Conservation (phyloP, 2,888 invertebrate genomes). For the Ormyrus nitidulus region DNA sequence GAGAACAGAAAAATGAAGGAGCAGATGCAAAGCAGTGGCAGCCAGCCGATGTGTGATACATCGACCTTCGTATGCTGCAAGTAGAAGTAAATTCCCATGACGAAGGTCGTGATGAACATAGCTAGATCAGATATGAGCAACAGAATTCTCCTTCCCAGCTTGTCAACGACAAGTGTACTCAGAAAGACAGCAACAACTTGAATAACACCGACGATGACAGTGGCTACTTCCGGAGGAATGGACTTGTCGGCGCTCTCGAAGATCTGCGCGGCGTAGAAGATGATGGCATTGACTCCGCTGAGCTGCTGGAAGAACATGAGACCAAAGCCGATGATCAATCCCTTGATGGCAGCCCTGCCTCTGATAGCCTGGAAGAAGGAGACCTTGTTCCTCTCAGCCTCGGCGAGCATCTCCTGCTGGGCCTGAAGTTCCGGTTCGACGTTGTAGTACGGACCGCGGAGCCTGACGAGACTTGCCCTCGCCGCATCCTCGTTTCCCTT, state of each 20-base stretch:
- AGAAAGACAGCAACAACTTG: constrained; percentile 87
- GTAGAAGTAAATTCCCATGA: constrained; percentile 85
- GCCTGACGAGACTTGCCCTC: constrained; percentile 81
- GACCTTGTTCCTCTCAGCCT: constrained; percentile 77
- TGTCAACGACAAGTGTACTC: constrained; percentile 88
- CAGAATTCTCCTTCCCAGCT: constrained; percentile 86
- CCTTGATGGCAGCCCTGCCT: constrained; percentile 81
- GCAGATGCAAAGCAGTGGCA: constrained; percentile 85
- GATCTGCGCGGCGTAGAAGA: constrained; percentile 87
- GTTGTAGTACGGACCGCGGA: constrained; percentile 86
- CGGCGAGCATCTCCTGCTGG: constrained; percentile 79
- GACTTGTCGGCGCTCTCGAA: constrained; percentile 82
- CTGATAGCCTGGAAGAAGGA: constrained; percentile 79
- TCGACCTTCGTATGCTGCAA: constrained; percentile 68
- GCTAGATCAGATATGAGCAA: constrained; percentile 83
- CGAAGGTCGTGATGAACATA: constrained; percentile 83
- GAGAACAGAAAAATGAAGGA: constrained; percentile 89
- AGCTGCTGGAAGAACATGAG: constrained; percentile 95
- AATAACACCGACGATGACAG: constrained; percentile 89
- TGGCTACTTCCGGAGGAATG: constrained; percentile 79
- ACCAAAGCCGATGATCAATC: constrained; percentile 83
- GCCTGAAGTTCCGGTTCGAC: constrained; percentile 81
- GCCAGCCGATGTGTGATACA: constrained; percentile 81
- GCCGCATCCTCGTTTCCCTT: constrained; percentile 83
- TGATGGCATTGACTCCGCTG: constrained; percentile 89